Base-by-base conservation (phyloP, 2,797 vertebrate species). In the Distichodus sexfasciatus region DNA sequence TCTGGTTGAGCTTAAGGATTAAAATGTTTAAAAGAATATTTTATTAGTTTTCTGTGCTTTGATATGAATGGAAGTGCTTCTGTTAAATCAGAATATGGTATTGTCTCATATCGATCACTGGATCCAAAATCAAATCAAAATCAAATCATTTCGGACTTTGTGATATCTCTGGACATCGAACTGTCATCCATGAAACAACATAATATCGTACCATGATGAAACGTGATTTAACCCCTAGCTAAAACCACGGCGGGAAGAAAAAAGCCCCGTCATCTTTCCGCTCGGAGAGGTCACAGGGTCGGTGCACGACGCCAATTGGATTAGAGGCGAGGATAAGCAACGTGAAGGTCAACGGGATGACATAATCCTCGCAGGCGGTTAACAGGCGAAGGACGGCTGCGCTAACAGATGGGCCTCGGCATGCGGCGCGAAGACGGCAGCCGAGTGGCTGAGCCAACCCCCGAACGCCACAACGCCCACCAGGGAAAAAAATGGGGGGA, bases 321-420 rank as follows among this genome's bases (percentile, higher is more conserved):
- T 75, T 50, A 63, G 53, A 67, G 62, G 15, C 5, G 33, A 29
- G 15, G n/a, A 69, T 58, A 61, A 70, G 55, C 62, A 65, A 66
- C 71, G 59, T 74, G 72, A 62, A 54, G 76, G 76, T 68, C 76
- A 71, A 54, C 31, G 35, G 38, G 50, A 71, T 77, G 71, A 71
- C 76, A 74, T 77, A 79, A 79, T 76, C 51, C 70, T 64, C 54
- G n/a, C 23, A 41, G 66, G 46, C 53, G 58, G 54, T 61, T 50
- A 70, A 41, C 66, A 66, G 47, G 50, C 10, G 19, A 61, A 65
- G 53, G 26, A 72, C 62, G 64, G 75, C 63, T 66, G 50, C 3
- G 24, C 54, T 69, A 69, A 75, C 66, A 72, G 70, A 60, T 61
- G 65, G 67, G 6, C 53, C 51, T 46, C 57, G 35, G 67, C 21